phyloP scores from a whole-genome alignment of 2,113 vertebrate species.

The Peucedramus taeniatus region DNA sequence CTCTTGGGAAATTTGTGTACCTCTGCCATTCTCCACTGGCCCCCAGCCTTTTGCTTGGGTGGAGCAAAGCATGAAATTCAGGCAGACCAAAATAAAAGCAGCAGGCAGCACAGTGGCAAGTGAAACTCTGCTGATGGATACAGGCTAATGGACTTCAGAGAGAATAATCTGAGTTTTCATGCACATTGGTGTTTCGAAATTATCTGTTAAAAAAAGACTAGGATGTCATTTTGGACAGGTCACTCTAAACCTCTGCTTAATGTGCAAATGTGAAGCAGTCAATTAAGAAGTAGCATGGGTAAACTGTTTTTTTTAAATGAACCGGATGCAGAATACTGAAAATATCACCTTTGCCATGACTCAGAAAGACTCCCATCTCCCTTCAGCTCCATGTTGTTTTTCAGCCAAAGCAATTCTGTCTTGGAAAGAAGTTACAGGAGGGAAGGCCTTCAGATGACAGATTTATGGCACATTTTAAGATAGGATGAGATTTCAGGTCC shows the following conservation, averaged over 20 bases:
- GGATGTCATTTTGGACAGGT: neutral
- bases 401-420: neutral
- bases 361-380: neutral
- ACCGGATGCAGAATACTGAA: neutral
- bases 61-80: neutral
- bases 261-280: neutral
- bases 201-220: neutral
- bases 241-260: neutral
- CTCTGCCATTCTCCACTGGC: neutral
- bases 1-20: neutral
- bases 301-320: neutral
- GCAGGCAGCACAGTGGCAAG: neutral
- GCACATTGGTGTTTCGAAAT: neutral
- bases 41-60: neutral
- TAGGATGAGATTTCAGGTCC: neutral
- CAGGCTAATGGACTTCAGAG: neutral
- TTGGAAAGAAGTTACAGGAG: neutral
- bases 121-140: neutral
- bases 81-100: neutral
- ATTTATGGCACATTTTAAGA: neutral
- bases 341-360: neutral
- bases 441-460: neutral
- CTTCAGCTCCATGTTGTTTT: neutral
- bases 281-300: fast-evolving
- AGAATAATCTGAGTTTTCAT: neutral